Evolutionary conservation across 2,888 invertebrate genomes (phyloP).

Genomic region (Epinotia ramella): DNA sequence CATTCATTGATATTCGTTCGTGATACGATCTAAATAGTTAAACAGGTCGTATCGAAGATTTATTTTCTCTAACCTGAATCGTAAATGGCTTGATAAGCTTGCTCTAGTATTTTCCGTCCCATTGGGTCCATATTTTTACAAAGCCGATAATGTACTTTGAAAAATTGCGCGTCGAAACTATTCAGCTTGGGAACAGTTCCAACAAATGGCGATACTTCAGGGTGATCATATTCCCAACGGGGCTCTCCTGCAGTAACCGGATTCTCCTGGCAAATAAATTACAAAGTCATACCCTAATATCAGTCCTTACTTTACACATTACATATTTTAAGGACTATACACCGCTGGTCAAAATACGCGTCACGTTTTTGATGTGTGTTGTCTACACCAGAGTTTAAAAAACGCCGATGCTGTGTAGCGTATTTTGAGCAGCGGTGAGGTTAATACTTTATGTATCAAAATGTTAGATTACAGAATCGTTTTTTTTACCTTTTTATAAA

Average conservation of each 20-base stretch:
- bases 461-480: background rate
- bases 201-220: slow-evolving; percentile 86
- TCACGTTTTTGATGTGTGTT: too few relatives aligned
- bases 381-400: too few relatives aligned
- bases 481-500: slow-evolving; percentile 65
- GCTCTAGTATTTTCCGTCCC: slow-evolving; percentile 58
- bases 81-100: slow-evolving; percentile 59
- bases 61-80: slow-evolving; percentile 54
- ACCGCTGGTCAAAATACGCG: too few relatives aligned
- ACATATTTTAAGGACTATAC: too few relatives aligned
- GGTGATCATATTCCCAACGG: slow-evolving; percentile 51
- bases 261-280: slow-evolving; percentile 24
- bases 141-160: slow-evolving; percentile 83
- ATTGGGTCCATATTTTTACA: slow-evolving; percentile 55
- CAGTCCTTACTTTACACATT: background rate
- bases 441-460: too few relatives aligned
- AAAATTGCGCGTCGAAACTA: slow-evolving; percentile 88
- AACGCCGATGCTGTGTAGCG: too few relatives aligned
- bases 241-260: slow-evolving; percentile 32
- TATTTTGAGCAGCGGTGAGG: too few relatives aligned
- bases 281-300: background rate
- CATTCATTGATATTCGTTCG: too few relatives aligned
- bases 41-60: too few relatives aligned
- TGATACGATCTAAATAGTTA: too few relatives aligned
- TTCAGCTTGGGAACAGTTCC: slow-evolving; percentile 85